Evolutionary conservation across 1,140 invertebrate species (phyloP), one percentile per base, ranked within the genome.

Genomic region (Drosophila dunni): DNA sequence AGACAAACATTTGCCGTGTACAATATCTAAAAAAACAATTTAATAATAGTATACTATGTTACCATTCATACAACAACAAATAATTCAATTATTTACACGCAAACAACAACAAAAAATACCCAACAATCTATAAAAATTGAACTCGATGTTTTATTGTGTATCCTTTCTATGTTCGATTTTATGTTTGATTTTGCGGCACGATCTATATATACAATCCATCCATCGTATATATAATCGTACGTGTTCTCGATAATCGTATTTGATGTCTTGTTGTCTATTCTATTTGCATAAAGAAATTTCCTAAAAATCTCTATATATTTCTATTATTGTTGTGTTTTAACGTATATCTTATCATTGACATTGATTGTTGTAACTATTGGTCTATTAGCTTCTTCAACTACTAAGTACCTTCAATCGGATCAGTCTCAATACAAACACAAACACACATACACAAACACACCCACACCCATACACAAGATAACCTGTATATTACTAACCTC

Each of bases 221-320:
- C 76, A 64, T 56, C 57, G 75, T 86, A 73, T 79, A 64, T 79
- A 79, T 17, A 54, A 54, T 68, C 45, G 56, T 68, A 48, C n/a
- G 44, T 75, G 24, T 61, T 50, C 33, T 80, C 50, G 66, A 71
- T 82, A 80, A 3, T 62, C 63, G 72, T 75, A 64, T 79, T 86
- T 83, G 79, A 89, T 88, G 83, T 86, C 71, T 79, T 85, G 78
- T 78, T 85, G 78, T 85, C 78, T 78, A 78, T 81, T 34, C 50
- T 53, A 53, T 53, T 73, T 86, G 79, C 80, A 88, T 83, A 68
- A 57, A 51, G 57, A 80, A 71, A 75, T 69, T 84, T 78, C 50
- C 62, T 63, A 71, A 79, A 67, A 29, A 29, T 2, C 1, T 29
- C 3, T 29, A 29, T 29, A 29, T 29, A 29, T 29, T 29, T 63